Percentiles rank a stretch among this genome's conserved stretches.
Evolutionary conservation across 2,113 vertebrate genomes (phyloP).

Genomic region (Lanius collurio): DNA sequence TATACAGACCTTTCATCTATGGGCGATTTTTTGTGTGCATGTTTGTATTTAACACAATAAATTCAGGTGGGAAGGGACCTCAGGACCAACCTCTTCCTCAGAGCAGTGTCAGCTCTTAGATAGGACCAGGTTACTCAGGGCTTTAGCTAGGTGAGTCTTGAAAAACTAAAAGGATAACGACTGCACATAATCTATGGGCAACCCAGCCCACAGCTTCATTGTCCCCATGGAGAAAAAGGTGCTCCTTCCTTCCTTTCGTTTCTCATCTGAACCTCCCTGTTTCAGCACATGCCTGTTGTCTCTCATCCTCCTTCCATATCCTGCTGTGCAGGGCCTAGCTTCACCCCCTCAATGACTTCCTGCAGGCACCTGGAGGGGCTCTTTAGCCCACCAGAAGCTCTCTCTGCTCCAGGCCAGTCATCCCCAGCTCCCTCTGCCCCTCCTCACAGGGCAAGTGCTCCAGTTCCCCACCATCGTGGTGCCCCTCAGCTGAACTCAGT

Average conservation of each 20-base stretch:
- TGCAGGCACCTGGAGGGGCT: background rate
- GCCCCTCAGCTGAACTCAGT: background rate
- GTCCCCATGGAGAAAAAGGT: background rate
- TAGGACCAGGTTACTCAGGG: background rate
- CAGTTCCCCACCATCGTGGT: fast-evolving
- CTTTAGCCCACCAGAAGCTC: background rate
- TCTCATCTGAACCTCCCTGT: background rate
- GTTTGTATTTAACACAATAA: background rate
- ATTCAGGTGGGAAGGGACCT: background rate
- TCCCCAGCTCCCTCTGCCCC: background rate
- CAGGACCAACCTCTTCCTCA: background rate
- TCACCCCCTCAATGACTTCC: fast-evolving
- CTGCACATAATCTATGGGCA: background rate
- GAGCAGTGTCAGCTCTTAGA: background rate
- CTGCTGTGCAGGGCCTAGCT: background rate
- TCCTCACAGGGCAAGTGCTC: background rate
- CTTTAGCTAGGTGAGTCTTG: background rate
- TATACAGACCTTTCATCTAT: background rate
- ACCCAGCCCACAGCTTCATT: background rate
- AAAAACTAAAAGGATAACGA: background rate
- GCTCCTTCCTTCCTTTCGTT: background rate
- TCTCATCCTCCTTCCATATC: background rate
- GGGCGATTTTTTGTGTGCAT: background rate
- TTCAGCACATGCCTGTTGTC: background rate
- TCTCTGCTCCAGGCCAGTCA: background rate